phyloP scores from a whole-genome alignment of 1,140 invertebrate genomes.

The Bilobella aurantiaca region DNA sequence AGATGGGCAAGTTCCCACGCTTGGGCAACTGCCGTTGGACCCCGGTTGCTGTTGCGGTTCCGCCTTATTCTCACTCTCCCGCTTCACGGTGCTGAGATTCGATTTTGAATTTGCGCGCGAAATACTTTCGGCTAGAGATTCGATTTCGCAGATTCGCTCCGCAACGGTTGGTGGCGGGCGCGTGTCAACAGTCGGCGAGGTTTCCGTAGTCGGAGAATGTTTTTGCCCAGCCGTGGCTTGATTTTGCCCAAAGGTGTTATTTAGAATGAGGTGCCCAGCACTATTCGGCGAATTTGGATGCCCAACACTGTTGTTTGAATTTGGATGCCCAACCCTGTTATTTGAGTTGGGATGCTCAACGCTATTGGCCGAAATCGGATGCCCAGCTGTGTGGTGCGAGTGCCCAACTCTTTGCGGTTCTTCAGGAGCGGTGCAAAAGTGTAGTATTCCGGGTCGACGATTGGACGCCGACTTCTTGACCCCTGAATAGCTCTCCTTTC shows the following conservation, averaged over 20 bases:
- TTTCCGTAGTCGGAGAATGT: constrained; percentile 23
- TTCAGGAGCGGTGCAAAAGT: too few species aligned
- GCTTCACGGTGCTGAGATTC: background rate
- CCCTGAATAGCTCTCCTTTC: too few species aligned
- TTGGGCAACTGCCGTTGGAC: background rate
- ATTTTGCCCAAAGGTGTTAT: too few species aligned
- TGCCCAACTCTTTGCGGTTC: background rate
- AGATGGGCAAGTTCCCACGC: background rate
- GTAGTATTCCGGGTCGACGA: too few species aligned
- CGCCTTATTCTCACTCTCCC: background rate
- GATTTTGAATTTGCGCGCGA: background rate
- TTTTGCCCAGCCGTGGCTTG: too few species aligned
- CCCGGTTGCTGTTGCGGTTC: constrained; percentile 4
- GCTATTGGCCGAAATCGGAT: constrained; percentile 36
- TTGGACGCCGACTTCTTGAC: too few species aligned
- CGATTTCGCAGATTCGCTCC: constrained; percentile 62
- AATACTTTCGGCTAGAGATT: constrained; percentile 37
- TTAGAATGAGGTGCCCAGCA: too few species aligned
- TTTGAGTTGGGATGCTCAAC: background rate
- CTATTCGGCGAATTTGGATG: too few species aligned
- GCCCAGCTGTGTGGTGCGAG: constrained; percentile 35
- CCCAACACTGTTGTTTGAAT: constrained; percentile 11
- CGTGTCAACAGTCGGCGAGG: constrained; percentile 43
- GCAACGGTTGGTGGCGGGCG: constrained; percentile 52
- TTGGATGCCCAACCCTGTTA: background rate